Evolutionary conservation across 2,888 invertebrate genomes (phyloP).

Genomic region (Tanytarsus gracilentus): DNA sequence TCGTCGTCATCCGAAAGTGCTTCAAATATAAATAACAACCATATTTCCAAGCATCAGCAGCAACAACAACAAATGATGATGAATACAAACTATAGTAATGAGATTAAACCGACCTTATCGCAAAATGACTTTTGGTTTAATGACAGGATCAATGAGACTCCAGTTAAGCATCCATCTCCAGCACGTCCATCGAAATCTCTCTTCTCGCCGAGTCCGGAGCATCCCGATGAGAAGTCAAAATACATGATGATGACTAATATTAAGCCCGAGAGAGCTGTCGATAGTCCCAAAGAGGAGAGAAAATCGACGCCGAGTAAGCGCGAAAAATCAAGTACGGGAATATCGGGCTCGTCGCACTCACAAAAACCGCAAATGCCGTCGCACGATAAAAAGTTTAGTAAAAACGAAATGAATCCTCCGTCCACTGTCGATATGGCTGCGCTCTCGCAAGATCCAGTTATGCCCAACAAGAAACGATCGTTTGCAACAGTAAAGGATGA

Average conservation of each 20-base stretch:
- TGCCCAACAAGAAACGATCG: background rate
- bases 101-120: background rate
- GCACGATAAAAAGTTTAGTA: too few species aligned
- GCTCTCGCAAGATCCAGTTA: background rate
- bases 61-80: background rate
- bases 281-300: conserved; percentile 13
- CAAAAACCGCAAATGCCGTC: conserved; percentile 3
- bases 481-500: conserved; percentile 4
- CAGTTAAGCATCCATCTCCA: background rate
- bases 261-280: background rate
- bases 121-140: conserved; percentile 17
- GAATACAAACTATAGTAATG: too few species aligned
- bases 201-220: conserved; percentile 16
- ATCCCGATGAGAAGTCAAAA: background rate
- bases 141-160: background rate
- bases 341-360: too few species aligned
- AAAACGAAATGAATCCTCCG: too few species aligned
- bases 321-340: background rate
- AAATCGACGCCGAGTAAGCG: conserved; percentile 17
- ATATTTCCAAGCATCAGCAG: conserved; percentile 22
- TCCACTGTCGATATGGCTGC: too few species aligned
- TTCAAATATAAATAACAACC: background rate
- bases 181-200: background rate
- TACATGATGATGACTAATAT: conserved; percentile 15
- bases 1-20: background rate